Evolutionary conservation across 2,113 vertebrate species (phyloP).

Genomic region (Pantherophis guttatus): DNA sequence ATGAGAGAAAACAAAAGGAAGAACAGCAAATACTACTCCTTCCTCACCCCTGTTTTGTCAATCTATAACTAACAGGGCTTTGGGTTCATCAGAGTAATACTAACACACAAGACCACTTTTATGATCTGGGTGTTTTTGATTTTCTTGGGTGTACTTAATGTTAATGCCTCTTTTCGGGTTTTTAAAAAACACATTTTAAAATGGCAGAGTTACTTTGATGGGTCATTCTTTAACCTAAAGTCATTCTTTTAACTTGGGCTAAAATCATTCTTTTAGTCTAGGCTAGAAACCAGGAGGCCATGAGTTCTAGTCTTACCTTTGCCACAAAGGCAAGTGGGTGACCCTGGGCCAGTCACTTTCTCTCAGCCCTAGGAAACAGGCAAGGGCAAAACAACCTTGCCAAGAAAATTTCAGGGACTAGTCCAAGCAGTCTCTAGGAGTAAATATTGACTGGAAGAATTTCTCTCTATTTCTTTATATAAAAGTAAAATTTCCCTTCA

Average conservation of each 20-base stretch:
- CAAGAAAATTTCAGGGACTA: not conserved
- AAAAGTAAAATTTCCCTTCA: not conserved
- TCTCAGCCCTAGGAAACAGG: not conserved
- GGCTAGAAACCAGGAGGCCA: not conserved
- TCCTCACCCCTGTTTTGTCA: not conserved
- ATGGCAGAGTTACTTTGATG: not conserved
- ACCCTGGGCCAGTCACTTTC: not conserved
- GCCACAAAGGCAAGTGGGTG: not conserved
- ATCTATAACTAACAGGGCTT: not conserved
- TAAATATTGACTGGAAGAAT: not conserved
- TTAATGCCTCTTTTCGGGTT: not conserved
- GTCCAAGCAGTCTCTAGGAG: not conserved
- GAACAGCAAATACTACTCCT: not conserved
- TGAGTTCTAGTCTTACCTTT: not conserved
- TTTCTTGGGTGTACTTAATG: not conserved
- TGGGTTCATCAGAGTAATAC: not conserved
- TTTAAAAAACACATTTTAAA: not conserved
- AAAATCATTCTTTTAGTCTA: not conserved
- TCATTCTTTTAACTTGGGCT: not conserved
- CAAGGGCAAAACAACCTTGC: not conserved
- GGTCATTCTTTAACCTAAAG: not conserved
- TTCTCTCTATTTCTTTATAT: not conserved
- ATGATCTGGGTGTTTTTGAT: not conserved
- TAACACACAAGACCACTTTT: not conserved
- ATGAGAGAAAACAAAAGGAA: not conserved